Evolutionary conservation across 1,140 invertebrate genomes (phyloP).

Genomic region (Ips nitidus): DNA sequence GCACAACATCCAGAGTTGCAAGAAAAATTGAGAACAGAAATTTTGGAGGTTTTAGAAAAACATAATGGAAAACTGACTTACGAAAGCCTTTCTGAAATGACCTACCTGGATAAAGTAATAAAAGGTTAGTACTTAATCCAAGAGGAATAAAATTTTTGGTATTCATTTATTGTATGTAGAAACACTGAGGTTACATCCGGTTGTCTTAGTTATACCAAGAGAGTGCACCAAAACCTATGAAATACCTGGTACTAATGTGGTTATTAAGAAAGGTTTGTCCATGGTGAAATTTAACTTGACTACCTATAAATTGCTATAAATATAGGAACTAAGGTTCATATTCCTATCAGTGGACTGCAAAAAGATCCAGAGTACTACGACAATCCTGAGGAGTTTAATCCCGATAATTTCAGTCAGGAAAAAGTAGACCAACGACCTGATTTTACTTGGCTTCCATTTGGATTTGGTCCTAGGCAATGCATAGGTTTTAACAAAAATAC

Average conservation of each 20-base stretch:
- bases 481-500: neutral
- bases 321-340: neutral
- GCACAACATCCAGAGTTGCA: constrained; percentile 53
- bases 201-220: constrained; percentile 55
- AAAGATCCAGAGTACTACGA: constrained; percentile 19
- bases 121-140: constrained; percentile 50
- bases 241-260: constrained; percentile 28
- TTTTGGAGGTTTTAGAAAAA: constrained; percentile 51
- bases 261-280: constrained; percentile 3
- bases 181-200: constrained; percentile 60
- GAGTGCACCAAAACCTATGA: constrained; percentile 56
- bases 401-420: constrained; percentile 12
- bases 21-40: constrained; percentile 51
- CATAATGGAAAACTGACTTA: constrained; percentile 57
- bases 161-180: constrained; percentile 50
- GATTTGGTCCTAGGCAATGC: constrained; percentile 17
- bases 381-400: constrained; percentile 18
- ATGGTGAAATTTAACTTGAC: neutral
- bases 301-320: neutral
- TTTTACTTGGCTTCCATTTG: constrained; percentile 17
- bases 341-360: constrained; percentile 13
- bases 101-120: constrained; percentile 45
- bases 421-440: neutral
- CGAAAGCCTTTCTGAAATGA: constrained; percentile 59
- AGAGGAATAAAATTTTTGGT: constrained; percentile 16